phyloP scores from a whole-genome alignment of 2,113 vertebrate genomes.

The Dinomys branickii region DNA sequence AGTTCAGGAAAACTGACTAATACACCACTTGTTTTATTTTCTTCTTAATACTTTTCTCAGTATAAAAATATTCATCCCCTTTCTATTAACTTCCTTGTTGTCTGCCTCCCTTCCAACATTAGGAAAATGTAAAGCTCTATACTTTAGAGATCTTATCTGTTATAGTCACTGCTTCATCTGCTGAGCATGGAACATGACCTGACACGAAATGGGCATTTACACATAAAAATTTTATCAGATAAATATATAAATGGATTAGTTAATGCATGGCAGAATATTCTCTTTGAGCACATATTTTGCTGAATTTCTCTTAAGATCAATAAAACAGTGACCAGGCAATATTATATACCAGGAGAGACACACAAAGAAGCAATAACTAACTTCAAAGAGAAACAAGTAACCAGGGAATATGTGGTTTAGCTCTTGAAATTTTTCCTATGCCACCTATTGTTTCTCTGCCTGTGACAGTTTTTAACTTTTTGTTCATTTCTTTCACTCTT shows the following conservation, averaged over 20 bases:
- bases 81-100: not conserved
- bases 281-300: not conserved
- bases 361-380: not conserved
- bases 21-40: not conserved
- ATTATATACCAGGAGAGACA: not conserved
- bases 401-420: not conserved
- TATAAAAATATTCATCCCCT: not conserved
- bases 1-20: not conserved
- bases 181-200: not conserved
- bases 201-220: not conserved
- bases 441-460: not conserved
- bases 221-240: not conserved
- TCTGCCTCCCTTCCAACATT: not conserved
- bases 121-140: not conserved
- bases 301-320: not conserved
- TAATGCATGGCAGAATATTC: not conserved
- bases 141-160: not conserved
- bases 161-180: not conserved
- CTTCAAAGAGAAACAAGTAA: not conserved
- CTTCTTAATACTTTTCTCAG: not conserved
- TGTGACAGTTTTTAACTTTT: not conserved
- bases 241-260: not conserved
- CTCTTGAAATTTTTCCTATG: not conserved
- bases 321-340: not conserved
- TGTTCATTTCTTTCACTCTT: not conserved